A percentile compares a stretch with the other conserved stretches of the same genome.
Evolutionary conservation across 64 coral and sea anemone species (phyloP).

Genomic region (Porites australiensis): DNA sequence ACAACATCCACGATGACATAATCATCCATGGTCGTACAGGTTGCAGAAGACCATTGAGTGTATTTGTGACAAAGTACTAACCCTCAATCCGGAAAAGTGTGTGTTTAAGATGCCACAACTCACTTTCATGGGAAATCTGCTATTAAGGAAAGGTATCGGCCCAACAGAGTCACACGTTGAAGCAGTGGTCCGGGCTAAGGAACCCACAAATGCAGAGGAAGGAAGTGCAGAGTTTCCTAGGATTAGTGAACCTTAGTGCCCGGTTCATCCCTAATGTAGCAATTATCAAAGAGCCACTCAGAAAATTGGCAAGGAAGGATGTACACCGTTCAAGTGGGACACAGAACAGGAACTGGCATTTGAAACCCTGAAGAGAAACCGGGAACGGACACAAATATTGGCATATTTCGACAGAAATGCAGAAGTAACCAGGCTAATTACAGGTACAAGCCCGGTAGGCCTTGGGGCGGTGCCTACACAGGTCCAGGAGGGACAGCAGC

Average conservation of each 20-base stretch:
- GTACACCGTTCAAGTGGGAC: conserved; percentile 15
- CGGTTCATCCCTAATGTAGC: conserved; percentile 10
- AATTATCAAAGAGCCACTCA: conserved; percentile 11
- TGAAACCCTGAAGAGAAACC: conserved; percentile 31
- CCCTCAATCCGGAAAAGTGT: no score
- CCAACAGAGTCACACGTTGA: no score
- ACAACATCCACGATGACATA: background rate
- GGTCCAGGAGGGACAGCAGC: conserved; percentile 1
- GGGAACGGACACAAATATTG: conserved; percentile 14
- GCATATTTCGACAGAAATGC: conserved; percentile 73
- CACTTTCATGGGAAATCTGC: no score
- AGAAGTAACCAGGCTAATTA: conserved; percentile 40
- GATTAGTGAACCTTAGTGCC: conserved; percentile 57
- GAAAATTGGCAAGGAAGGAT: conserved; percentile 12
- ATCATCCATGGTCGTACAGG: no score
- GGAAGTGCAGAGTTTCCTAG: background rate
- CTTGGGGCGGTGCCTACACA: conserved; percentile 48
- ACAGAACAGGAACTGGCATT: conserved; percentile 47
- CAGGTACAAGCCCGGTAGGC: conserved; percentile 51
- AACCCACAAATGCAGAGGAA: no score
- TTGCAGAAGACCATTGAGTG: no score
- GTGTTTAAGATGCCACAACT: no score
- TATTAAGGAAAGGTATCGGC: no score
- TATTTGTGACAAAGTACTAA: no score
- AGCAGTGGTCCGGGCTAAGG: no score